Evolutionary conservation across 2,888 invertebrate genomes (phyloP), one percentile per base, ranked within the genome.

Genomic region (Microdon myrmicae): DNA sequence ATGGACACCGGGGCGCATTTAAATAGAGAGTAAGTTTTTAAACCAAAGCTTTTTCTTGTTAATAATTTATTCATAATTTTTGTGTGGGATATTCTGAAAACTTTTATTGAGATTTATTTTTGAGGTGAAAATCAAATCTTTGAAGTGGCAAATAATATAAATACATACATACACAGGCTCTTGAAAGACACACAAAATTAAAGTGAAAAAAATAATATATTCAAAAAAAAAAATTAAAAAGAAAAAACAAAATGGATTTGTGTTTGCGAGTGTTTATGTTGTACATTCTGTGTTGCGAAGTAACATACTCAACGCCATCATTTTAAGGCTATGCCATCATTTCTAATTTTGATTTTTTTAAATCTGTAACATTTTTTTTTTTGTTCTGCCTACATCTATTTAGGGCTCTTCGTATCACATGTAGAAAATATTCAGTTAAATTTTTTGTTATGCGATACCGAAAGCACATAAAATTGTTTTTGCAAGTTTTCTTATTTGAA

Each of bases 1-100:
- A 97, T 94, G 94, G 96, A 97, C 85, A 83, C 89, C 79, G 96
- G 96, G 71, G 88, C 92, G 69, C 95, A 96, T 79, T 87, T 96
- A 76, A 88, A 90, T 81, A 83, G 82, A 81, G 85, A 88, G 92
- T 92, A 86, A 91, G 92, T 88, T 81, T 75, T 73, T 68, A 55
- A 58, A 23, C 44, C n/a, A n/a, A n/a, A n/a, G n/a, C n/a, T n/a
- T n/a, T 28, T 34, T 26, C 20, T 29, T 45, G 14, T 41, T 29
- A 13, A 10, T 13, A 14, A 12, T 12, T 31, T 1, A 7, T 13
- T 31, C 25, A 19, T 41, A 8, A 25, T 20, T 32, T 32, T 38
- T 45, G 2, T 8, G 31, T 17, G 3, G 19, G 44, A 9, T 29
- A 13, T 54, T 26, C 37, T 32, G 9, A 13, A 9, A 47, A 20